Evolutionary conservation across 2,888 invertebrate species (phyloP).

Genomic region (Petrolisthes cinctipes): DNA sequence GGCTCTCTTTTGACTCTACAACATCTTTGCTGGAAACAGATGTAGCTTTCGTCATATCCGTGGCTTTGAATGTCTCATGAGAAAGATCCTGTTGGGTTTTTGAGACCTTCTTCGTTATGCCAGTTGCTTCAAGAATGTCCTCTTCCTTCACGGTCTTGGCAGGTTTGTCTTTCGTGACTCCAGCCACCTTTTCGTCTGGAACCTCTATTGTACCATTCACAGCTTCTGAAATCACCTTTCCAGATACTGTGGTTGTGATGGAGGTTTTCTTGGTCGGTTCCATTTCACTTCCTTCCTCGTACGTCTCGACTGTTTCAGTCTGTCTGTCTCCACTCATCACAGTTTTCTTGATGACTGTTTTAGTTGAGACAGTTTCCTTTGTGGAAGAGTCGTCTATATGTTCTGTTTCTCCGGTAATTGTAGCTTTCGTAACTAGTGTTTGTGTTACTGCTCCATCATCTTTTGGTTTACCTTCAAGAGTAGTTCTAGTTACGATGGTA

Average conservation of each 20-base stretch:
- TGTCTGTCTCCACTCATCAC: slow-evolving; percentile 15
- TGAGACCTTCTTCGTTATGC: not conserved
- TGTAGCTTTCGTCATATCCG: not conserved
- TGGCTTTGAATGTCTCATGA: not conserved
- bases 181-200: not conserved
- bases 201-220: not conserved
- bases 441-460: not conserved
- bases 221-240: not conserved
- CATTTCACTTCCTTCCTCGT: slow-evolving; percentile 18
- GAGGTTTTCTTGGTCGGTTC: slow-evolving; percentile 16
- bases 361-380: slow-evolving; percentile 12
- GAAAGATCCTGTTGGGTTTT: not conserved
- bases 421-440: not conserved
- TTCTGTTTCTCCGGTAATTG: not conserved
- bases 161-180: not conserved
- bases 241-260: not conserved
- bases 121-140: not conserved
- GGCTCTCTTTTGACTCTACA: slow-evolving; percentile 27
- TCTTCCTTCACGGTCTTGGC: not conserved
- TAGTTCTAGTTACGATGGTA: slow-evolving; percentile 1
- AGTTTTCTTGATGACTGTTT: slow-evolving; percentile 13
- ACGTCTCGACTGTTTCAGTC: slow-evolving; percentile 13
- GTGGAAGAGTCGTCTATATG: not conserved
- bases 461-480: slow-evolving; percentile 5
- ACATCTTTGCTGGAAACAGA: not conserved